phyloP scores from a whole-genome alignment of 2,888 invertebrate species.

The Perizoma affinitatum region DNA sequence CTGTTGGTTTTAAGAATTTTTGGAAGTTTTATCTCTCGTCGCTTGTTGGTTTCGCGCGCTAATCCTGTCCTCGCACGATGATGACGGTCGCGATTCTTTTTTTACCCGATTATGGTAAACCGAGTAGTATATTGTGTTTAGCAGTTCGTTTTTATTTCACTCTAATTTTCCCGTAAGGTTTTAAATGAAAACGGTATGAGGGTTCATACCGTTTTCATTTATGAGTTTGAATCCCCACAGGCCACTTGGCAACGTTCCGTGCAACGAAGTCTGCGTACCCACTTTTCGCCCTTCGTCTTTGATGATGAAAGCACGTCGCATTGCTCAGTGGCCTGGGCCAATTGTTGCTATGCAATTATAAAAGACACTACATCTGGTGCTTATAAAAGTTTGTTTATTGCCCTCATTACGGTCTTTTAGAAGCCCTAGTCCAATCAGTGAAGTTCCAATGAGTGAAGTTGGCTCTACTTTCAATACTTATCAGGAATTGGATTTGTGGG shows the following conservation, averaged over 20 bases:
- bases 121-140: too few relatives aligned
- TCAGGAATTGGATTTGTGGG: too few relatives aligned
- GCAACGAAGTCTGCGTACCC: constrained; percentile 30
- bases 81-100: constrained; percentile 15
- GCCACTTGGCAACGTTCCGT: constrained; percentile 20
- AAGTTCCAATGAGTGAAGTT: too few relatives aligned
- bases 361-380: constrained; percentile 20
- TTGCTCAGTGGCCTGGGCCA: constrained; percentile 30
- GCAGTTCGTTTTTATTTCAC: too few relatives aligned
- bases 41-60: constrained; percentile 20
- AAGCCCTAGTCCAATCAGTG: constrained; percentile 8
- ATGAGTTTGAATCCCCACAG: constrained; percentile 14
- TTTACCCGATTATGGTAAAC: constrained; percentile 11
- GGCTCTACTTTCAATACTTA: too few relatives aligned
- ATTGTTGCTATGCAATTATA: constrained; percentile 31
- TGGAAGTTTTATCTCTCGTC: constrained; percentile 24
- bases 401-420: constrained; percentile 11
- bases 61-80: constrained; percentile 22
- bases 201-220: constrained; percentile 11
- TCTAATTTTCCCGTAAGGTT: too few relatives aligned
- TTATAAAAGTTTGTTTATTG: constrained; percentile 19
- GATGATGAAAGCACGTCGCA: constrained; percentile 34
- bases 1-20: constrained; percentile 29
- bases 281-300: constrained; percentile 32
- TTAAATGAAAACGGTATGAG: too few relatives aligned